Evolutionary conservation across 2,797 vertebrate species (phyloP).

Genomic region (Schizopygopsis malacanthus): DNA sequence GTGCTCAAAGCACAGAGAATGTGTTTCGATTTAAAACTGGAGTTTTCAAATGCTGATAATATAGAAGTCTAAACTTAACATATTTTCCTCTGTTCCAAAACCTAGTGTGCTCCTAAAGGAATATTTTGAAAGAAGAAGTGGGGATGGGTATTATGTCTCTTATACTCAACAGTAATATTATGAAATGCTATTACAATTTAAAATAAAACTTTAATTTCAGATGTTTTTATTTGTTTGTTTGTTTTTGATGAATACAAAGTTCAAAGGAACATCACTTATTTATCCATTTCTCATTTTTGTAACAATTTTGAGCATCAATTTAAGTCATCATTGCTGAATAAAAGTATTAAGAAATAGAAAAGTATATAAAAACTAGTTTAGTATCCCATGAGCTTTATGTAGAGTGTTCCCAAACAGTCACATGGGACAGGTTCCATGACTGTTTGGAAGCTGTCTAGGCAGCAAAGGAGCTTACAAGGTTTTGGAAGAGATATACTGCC

Average conservation of each 20-base stretch:
- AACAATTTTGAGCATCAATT: not conserved
- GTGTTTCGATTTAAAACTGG: not conserved
- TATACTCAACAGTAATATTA: not conserved
- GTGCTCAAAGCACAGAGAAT: not conserved
- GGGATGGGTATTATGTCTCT: not conserved
- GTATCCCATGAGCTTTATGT: not conserved
- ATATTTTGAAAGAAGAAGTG: not conserved
- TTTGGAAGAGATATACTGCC: not conserved
- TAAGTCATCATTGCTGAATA: not conserved
- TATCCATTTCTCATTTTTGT: not conserved
- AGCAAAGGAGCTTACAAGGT: not conserved
- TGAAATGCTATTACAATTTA: not conserved
- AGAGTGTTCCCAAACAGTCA: not conserved
- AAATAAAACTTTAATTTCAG: not conserved
- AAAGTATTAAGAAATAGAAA: not conserved
- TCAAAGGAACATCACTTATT: not conserved
- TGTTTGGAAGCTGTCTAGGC: not conserved
- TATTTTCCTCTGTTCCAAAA: not conserved
- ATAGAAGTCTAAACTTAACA: not conserved
- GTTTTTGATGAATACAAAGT: not conserved
- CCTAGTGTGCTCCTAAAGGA: not conserved
- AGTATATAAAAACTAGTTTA: not conserved
- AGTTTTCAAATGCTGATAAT: conserved; percentile 10
- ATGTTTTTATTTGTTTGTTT: no score
- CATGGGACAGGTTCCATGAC: not conserved